phyloP scores from a whole-genome alignment of 1,140 invertebrate genomes.

The Drosophila santomea region DNA sequence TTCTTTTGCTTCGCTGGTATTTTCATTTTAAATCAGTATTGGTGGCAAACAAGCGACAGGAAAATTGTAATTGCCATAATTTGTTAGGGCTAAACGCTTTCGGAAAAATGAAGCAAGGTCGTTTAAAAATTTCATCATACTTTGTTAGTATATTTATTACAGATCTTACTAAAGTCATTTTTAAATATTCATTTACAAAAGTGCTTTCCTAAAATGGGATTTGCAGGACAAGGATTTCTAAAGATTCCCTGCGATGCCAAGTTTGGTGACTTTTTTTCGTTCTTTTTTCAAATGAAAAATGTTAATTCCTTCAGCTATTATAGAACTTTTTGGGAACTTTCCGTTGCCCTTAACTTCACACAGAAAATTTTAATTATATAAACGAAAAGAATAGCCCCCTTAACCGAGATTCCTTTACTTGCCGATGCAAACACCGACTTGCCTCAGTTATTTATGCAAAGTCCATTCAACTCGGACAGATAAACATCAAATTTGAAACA shows the following conservation, averaged over 20 bases:
- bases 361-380: slow-evolving; percentile 15
- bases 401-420: slow-evolving; percentile 25
- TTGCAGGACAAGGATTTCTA: no score
- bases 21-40: slow-evolving; percentile 34
- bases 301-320: neutral
- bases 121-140: neutral
- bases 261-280: no score
- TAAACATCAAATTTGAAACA: slow-evolving; percentile 42
- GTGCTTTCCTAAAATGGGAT: no score
- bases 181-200: no score
- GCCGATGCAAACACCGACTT: slow-evolving; percentile 24
- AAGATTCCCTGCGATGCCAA: no score
- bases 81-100: neutral
- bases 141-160: no score
- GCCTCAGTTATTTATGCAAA: slow-evolving; percentile 37
- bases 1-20: slow-evolving; percentile 5
- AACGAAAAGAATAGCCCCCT: neutral
- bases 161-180: no score
- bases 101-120: neutral
- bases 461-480: slow-evolving; percentile 58
- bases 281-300: neutral
- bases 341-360: neutral
- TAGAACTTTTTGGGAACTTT: neutral
- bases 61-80: neutral
- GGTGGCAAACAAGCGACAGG: slow-evolving; percentile 1